Percentiles rank a stretch among this genome's conserved stretches.
Conservation (phyloP, 2,797 vertebrate species). For the Nothura maculosa region DNA sequence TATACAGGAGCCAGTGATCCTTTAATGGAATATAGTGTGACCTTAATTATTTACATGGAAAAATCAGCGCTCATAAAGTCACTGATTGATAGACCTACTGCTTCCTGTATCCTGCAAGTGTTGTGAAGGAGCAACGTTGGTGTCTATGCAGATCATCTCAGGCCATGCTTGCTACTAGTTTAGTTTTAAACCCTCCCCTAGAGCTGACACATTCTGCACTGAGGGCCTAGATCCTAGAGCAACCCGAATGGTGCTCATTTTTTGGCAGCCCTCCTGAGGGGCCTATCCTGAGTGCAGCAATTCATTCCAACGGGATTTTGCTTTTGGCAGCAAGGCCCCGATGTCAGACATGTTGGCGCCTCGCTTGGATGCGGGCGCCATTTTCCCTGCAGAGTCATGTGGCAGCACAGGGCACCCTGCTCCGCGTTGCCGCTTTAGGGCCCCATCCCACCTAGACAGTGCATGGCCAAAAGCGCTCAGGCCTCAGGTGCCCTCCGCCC, state of each 20-base stretch:
- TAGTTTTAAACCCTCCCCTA: neutral
- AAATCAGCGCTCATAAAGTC: neutral
- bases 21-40: slow-evolving; percentile 40
- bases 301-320: neutral
- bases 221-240: neutral
- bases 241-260: neutral
- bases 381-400: neutral
- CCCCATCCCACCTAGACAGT: too few species aligned
- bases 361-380: neutral
- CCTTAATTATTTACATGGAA: slow-evolving; percentile 62
- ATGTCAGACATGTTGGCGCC: accelerated
- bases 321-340: neutral
- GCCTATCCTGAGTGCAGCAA: neutral
- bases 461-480: too few species aligned
- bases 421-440: neutral
- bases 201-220: neutral
- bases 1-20: slow-evolving; percentile 36
- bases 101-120: neutral
- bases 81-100: neutral
- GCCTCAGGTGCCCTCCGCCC: too few species aligned
- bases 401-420: neutral
- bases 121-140: neutral
- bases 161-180: accelerated
- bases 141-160: neutral
- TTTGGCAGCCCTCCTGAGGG: neutral